Evolutionary conservation across 2,888 invertebrate genomes (phyloP), one percentile per base, ranked within the genome.

Genomic region (Macroteleia sp.): DNA sequence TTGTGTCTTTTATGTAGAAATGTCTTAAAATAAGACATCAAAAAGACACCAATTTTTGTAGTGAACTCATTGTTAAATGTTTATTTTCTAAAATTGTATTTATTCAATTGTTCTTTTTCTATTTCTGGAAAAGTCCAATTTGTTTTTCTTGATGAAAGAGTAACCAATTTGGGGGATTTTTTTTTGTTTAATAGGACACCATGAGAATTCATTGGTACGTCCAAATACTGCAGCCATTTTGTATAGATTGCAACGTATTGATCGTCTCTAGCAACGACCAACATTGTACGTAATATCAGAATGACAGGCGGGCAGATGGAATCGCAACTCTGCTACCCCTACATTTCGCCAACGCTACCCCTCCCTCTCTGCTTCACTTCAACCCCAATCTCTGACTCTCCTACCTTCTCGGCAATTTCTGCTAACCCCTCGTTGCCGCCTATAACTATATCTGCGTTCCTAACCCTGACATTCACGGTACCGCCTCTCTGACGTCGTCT

Each of bases 301-400:
- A 89, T 93, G 93, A 93, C 93, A 90, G 88, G 87, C 88, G 86
- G 92, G 92, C 93, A 92, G 93, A 92, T 91, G 91, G 89, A 91
- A 91, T 91, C 88, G 92, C 91, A 88, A 84, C 85, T 82, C 78
- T 81, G 83, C 82, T 86, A 82, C 86, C 86, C 86, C 85, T 78
- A 85, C 84, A 61, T 86, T 81, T 80, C 84, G 83, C 77, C 82
- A 84, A 85, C 84, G 59, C 85, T 81, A 80, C 84, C 83, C 77
- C 82, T 83, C 84, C 86, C 86, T 85, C 84, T 70, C 84, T 81
- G 82, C 88, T 88, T 19, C n/a, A n/a, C n/a, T n/a, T 82, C 85
- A 85, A 70, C 79, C 80, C 81, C 82, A 73, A 83, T 83, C 82
- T 82, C n/a, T n/a, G n/a, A n/a, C n/a, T 54, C 50, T 66, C 61